Base-by-base conservation (phyloP, 2,888 invertebrate genomes). In the Brenthis ino region DNA sequence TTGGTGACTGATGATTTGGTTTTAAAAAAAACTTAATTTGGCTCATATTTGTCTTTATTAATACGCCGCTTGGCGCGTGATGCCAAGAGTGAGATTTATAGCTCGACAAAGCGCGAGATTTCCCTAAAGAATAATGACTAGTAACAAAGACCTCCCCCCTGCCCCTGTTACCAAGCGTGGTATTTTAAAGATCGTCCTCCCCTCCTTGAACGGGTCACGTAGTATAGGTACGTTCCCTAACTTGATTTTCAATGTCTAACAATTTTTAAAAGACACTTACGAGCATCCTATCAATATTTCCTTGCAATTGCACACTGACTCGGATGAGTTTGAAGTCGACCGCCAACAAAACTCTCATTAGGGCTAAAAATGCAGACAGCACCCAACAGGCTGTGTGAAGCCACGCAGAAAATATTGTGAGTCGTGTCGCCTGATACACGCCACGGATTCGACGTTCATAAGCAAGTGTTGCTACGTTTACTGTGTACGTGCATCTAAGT, bases 311-410 rank as follows among this genome's bases (percentile, higher is more conserved):
- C 0, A 81, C 89, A 28, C 74, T 83, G 54, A 91, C 77, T 8
- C 83, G 79, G 5, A 93, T 87, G 1, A 93, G 83, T 24, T 88
- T 85, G 74, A 93, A 93, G 81, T 93, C 93, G 4, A 91, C 84
- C 2, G 82, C 88, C 6, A 92, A 75, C 0, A 89, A 57, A 11
- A 92, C 82, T 13, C 93, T 80, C 2, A 77, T 70, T 14, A 88
- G 47, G 0, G 85, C 79, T 6, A 93, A 76, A 4, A 85, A 50
- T 0, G 89, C 85, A 0, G 91, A 87, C 2, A 86, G 74, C 5
- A 91, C 55, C 93, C 93, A 93, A 79, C 92, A 92, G 14, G 72
- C 4, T 2, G 92, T 91, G 75, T 92, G 91, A 1, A 92, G 79
- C 93, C 93, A 93, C 1, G 93, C 90, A 0, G 93, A 82, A 3